Base-by-base conservation (phyloP, 2,888 invertebrate genomes). In the Pachycephus smyrnensis region DNA sequence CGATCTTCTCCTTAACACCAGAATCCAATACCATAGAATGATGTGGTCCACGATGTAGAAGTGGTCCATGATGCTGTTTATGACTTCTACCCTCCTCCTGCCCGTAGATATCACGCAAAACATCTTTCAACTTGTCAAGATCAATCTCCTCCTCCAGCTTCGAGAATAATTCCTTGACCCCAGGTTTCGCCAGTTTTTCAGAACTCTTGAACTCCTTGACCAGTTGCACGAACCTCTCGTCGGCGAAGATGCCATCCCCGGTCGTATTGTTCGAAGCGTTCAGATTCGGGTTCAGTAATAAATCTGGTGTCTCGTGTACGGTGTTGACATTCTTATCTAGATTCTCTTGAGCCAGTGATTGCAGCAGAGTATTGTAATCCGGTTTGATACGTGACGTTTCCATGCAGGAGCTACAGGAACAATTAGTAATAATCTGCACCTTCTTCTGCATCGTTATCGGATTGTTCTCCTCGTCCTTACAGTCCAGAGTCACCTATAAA, bases 351-450 rank as follows among this genome's bases (percentile, higher is more conserved):
- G 87, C 86, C 12, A 91, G 81, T 0, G 90, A 86, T 32, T 90
- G 91, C 1, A 91, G 84, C 1, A 91, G 82, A 15, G 88, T 89
- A 77, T 89, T 90, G 81, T 92, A 90, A 69, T 92, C 92, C 0
- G 90, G 87, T 73, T 90, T 88, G 82, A 90, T 89, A 75, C 87
- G 89, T 33, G 90, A 90, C 0, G 92, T 91, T 78, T 93, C 93
- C 81, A 93, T 92, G 84, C 95, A 95, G 1, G 94, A 93, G 79
- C 93, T 93, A 87, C 95, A 95, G 30, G 94, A 94, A 85, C 95
- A 95, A 84, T 95, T 94, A 30, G 93, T 93, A 78, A 95, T 95
- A 77, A 95, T 93, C 88, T 95, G 94, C 0, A 95, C 94, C 33
- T 93, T 92, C 88, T 94, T 94, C 79, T 93, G 93, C 86, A 94